phyloP scores from a whole-genome alignment of 2,797 vertebrate genomes.

The Gymnocypris eckloni region DNA sequence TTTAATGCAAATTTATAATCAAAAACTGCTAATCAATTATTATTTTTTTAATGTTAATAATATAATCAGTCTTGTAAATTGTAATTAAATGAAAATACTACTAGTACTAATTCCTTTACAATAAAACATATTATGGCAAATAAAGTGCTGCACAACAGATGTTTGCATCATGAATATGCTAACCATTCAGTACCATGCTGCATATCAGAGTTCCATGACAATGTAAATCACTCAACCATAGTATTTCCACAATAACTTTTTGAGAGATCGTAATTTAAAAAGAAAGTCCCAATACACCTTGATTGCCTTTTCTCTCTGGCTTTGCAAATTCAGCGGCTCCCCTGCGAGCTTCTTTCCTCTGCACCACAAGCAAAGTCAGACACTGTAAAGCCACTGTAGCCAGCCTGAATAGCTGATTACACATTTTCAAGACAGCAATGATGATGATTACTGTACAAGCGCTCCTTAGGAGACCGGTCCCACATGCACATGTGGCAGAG shows the following conservation, averaged over 20 bases:
- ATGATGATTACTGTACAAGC: slow-evolving; percentile 76
- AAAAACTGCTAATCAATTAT: not conserved
- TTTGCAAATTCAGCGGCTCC: slow-evolving; percentile 53
- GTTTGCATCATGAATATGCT: not conserved
- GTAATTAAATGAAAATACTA: not conserved
- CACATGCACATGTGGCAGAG: slow-evolving; percentile 57
- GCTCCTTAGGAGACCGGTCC: slow-evolving; percentile 69
- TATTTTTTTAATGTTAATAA: not conserved
- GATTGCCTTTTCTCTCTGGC: slow-evolving; percentile 51
- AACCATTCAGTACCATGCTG: not conserved
- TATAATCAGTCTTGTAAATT: not conserved
- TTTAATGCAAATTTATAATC: not conserved
- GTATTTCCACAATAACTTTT: not conserved
- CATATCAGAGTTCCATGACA: not conserved
- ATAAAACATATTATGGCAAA: not conserved
- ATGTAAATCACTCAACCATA: not conserved
- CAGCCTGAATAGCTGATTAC: slow-evolving; percentile 80
- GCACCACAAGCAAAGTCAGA: slow-evolving; percentile 60
- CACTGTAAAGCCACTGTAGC: slow-evolving; percentile 69
- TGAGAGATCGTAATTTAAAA: slow-evolving; percentile 10
- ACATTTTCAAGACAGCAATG: slow-evolving; percentile 73
- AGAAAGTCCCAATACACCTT: slow-evolving; percentile 3
- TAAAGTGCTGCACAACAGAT: not conserved
- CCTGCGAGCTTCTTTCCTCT: slow-evolving; percentile 62
- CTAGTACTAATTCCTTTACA: not conserved